Percentiles rank a stretch among this genome's conserved stretches.
phyloP scores from a whole-genome alignment of 2,888 invertebrate species.

The Lasioglossum vierecki region DNA sequence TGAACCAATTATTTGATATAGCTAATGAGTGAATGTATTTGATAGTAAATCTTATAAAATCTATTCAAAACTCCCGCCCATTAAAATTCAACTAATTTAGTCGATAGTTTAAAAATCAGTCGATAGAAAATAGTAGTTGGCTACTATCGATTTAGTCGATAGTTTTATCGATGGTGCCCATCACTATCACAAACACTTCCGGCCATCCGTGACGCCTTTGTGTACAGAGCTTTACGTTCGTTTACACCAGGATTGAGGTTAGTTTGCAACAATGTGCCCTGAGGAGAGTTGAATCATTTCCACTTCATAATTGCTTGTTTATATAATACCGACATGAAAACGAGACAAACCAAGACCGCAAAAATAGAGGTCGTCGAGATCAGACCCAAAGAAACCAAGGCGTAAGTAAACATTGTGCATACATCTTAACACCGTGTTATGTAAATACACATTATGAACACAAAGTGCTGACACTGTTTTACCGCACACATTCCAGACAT shows the following conservation, averaged over 20 bases:
- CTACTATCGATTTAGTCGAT: too few species aligned
- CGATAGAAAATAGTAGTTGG: too few species aligned
- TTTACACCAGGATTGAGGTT: constrained; percentile 20
- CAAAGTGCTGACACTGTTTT: not conserved
- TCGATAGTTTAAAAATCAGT: too few species aligned
- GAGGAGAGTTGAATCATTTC: not conserved
- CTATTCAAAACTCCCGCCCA: too few species aligned
- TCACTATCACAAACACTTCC: not conserved
- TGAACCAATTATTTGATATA: too few species aligned
- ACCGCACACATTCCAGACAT: not conserved
- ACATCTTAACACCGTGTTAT: constrained; percentile 18
- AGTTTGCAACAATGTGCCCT: not conserved
- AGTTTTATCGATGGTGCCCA: too few species aligned
- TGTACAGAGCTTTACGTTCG: not conserved
- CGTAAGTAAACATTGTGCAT: constrained; percentile 40
- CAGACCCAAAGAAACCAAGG: not conserved
- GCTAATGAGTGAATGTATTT: too few species aligned
- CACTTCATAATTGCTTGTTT: not conserved
- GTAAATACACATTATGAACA: not conserved
- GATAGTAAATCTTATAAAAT: too few species aligned
- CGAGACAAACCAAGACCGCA: not conserved
- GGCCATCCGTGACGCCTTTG: not conserved
- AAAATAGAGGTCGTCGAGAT: not conserved
- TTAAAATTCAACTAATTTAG: too few species aligned
- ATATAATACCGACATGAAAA: constrained; percentile 7